Percentiles rank a stretch among this genome's conserved stretches.
phyloP scores from a whole-genome alignment of 2,113 vertebrate genomes.

The Hystrix cristata region DNA sequence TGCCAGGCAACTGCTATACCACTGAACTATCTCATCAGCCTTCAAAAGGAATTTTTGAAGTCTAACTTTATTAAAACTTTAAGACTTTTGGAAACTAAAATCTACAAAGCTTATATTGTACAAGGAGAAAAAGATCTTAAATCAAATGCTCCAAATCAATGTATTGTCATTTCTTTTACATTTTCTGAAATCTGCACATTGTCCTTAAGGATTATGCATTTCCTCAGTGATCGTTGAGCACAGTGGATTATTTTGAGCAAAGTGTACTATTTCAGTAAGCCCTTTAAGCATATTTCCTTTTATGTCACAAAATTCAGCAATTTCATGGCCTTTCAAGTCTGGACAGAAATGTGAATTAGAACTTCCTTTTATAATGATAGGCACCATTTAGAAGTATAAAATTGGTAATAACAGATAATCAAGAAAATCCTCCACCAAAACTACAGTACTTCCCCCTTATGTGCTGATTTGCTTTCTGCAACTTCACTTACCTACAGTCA shows the following conservation, averaged over 20 bases:
- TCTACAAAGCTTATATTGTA: not conserved
- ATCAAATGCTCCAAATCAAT: not conserved
- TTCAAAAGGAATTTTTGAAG: not conserved
- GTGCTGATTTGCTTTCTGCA: not conserved
- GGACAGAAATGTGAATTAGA: not conserved
- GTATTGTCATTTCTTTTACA: not conserved
- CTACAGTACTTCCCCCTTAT: not conserved
- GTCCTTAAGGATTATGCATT: not conserved
- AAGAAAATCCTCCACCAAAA: not conserved
- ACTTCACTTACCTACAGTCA: not conserved
- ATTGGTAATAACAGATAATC: not conserved
- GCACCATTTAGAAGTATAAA: constrained; percentile 14
- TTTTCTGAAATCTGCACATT: not conserved
- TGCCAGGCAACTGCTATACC: not conserved
- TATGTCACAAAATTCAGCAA: not conserved
- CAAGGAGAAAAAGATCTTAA: not conserved
- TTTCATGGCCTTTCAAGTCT: not conserved
- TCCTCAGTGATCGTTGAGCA: not conserved
- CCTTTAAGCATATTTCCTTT: not conserved
- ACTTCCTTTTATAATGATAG: not conserved
- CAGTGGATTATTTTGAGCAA: not conserved
- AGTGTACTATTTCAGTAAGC: not conserved
- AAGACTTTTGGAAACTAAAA: not conserved
- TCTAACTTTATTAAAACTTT: constrained; percentile 25
- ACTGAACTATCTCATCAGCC: not conserved